Evolutionary conservation across 2,888 invertebrate species (phyloP), one percentile per base, ranked within the genome.

Genomic region (Sesamia inferens): DNA sequence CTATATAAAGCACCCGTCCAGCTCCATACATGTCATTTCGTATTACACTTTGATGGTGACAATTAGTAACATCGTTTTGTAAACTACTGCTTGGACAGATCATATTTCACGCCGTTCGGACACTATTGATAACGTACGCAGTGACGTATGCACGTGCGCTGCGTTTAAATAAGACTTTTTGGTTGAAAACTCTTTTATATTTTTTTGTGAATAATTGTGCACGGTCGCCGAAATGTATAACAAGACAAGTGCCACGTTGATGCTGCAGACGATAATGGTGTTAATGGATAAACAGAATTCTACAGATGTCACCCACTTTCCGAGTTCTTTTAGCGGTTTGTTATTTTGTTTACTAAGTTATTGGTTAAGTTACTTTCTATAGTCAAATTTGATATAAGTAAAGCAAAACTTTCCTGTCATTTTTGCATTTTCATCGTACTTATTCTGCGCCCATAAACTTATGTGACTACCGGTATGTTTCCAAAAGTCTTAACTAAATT

Each of bases 241-340:
- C 85, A 93, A 88, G 78, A 96, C 96, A 19, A 95, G 96, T 93
- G 96, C 96, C 3, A 94, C 95, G 64, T 84, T 96, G 81, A 95
- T 96, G 96, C 91, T 96, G 75, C 96, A 96, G 79, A 96, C 96
- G 44, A 95, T 96, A 68, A 94, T 96, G 94, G 93, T 96, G 75
- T 88, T 96, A 78, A 95, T 96, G 94, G 94, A 96, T 79, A 95
- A 96, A 82, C 95, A 96, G 74, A 96, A 96, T 89, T 90, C 94
- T 11, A 93, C 95, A 4, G 93, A 92, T 79, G 94, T 94, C 68
- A 95, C 94, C 13, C 92, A 91, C 79, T 94, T 91, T 71, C 95
- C 95, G 2, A 87, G 88, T 39, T 90, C 89, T 77, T 94, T 92
- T 86, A 89, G 88, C 85, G 95, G 95, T 95, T 88, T 92, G 95